Evolutionary conservation across 2,888 invertebrate genomes (phyloP), one percentile per base, ranked within the genome.

Genomic region (Periphyllus acericola): DNA sequence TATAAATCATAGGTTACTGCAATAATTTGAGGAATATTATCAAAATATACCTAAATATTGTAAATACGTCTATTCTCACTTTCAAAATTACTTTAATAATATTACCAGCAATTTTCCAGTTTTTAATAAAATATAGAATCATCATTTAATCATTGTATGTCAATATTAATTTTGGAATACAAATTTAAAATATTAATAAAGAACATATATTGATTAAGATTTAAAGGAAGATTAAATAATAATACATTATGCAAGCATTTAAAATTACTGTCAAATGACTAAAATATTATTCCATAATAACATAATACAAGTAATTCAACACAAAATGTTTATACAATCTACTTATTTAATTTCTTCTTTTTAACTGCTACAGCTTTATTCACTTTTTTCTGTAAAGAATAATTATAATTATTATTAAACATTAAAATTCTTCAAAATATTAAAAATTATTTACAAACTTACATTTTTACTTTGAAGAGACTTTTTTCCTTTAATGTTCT

Each of bases 271-370:
- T 71, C 11, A 29, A 46, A 34, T 21, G 5, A 52, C 21, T 46
- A 72, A 71, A 46, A 40, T 32, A 3, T n/a, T 34, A 32, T 46
- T 46, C 46, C n/a, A 34, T n/a, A n/a, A n/a, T n/a, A n/a, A 21
- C 21, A 60, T 34, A 83, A 34, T 55, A 52, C 32, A 82, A n/a
- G 9, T 82, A 72, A 46, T 52, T 71, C 34, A 40, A 60, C 55
- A 83, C 9, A 75, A 60, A 68, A 75, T 52, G 9, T 52, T 66
- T 32, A 32, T 9, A 75, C 0, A 55, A 17, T 29, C 25, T 46
- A 76, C 9, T 75, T 75, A 79, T 29, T 86, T 36, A 72, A 46
- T 86, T 86, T 86, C 79, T 79, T 86, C 55, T 86, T 86, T 71
- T 79, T 86, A 19, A 5, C 21, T 6, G 60, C n/a, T 46, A 5